Base-by-base conservation (phyloP, 2,888 invertebrate species). In the Ptilodon capucinus region DNA sequence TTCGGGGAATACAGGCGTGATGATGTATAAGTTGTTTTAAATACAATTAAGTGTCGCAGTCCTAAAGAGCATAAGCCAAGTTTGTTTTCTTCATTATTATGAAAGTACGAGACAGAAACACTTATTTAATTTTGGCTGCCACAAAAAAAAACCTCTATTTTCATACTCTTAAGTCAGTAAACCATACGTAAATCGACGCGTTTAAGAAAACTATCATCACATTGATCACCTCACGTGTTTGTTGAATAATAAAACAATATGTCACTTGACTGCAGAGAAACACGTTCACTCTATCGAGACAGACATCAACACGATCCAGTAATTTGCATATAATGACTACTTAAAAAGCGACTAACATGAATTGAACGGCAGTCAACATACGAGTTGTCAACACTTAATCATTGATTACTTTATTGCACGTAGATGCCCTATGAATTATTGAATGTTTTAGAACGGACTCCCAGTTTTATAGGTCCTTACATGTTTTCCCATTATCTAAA, bases 241-340 rank as follows among this genome's bases (percentile, higher is more conserved):
- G 53, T 48, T 46, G 48, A 60, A 55, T 64, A 49, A 38, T 48
- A 51, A 56, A 23, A 16, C 60, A 28, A 39, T 66, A 52, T 56
- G 55, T 60, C 51, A 44, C 51, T 43, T 50, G 60, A 16, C 5
- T 56, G 56, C 67, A 68, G 50, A 48, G 46, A 54, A 74, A 79
- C 81, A 75, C 74, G 80, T 78, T 71, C 63, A 61, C 60, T 75
- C 66, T 81, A 82, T 82, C 81, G 73, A 69, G 67, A 60, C 73
- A 77, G 66, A 51, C 66, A 80, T 82, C 82, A 79, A 76, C 82
- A 81, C 79, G 79, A 77, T 74, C 67, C 71, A 60, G 75, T 76
- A 62, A 84, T 86, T 85, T 81, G 78, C 85, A 84, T 84, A 84
- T 84, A 84, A 84, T 85, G 79, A 81, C 84, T 84, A 78, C 81